phyloP scores from a whole-genome alignment of 2,888 invertebrate genomes.

The Encarsia formosa region DNA sequence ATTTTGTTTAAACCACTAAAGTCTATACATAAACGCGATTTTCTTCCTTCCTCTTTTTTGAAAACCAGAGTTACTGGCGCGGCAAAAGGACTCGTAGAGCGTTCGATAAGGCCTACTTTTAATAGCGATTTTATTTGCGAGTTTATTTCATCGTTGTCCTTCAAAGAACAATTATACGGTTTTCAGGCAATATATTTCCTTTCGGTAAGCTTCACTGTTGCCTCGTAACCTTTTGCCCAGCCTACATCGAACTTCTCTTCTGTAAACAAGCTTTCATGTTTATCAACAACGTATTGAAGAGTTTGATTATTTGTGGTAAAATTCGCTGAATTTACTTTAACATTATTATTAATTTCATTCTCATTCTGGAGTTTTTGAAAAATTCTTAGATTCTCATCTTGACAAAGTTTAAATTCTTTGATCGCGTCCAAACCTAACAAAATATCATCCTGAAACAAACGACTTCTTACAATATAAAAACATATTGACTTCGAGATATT shows the following conservation, averaged over 20 bases:
- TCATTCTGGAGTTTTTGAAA: no score
- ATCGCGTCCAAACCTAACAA: slow-evolving; percentile 22
- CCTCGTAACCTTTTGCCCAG: slow-evolving; percentile 29
- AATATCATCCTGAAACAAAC: slow-evolving; percentile 10
- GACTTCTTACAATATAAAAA: slow-evolving; percentile 11
- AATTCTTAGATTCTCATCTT: slow-evolving; percentile 25
- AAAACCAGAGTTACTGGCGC: slow-evolving; percentile 29
- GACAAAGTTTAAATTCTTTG: slow-evolving; percentile 22
- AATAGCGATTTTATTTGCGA: slow-evolving; percentile 30
- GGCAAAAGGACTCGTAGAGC: slow-evolving; percentile 33
- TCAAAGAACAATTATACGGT: slow-evolving; percentile 28
- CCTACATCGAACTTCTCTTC: slow-evolving; percentile 33
- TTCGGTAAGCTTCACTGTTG: slow-evolving; percentile 25
- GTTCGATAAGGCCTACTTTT: slow-evolving; percentile 30
- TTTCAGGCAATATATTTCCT: slow-evolving; percentile 28
- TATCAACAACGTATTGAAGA: slow-evolving; percentile 22
- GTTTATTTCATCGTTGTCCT: slow-evolving; percentile 33
- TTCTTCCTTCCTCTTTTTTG: slow-evolving; percentile 32
- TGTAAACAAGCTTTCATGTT: slow-evolving; percentile 29
- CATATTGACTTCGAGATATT: not conserved
- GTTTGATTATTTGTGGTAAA: no score
- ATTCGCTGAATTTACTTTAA: no score
- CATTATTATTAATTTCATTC: no score
- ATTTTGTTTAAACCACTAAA: slow-evolving; percentile 31
- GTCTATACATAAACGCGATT: slow-evolving; percentile 30